Evolutionary conservation across 2,797 vertebrate species (phyloP).

Genomic region (Lemur catta): DNA sequence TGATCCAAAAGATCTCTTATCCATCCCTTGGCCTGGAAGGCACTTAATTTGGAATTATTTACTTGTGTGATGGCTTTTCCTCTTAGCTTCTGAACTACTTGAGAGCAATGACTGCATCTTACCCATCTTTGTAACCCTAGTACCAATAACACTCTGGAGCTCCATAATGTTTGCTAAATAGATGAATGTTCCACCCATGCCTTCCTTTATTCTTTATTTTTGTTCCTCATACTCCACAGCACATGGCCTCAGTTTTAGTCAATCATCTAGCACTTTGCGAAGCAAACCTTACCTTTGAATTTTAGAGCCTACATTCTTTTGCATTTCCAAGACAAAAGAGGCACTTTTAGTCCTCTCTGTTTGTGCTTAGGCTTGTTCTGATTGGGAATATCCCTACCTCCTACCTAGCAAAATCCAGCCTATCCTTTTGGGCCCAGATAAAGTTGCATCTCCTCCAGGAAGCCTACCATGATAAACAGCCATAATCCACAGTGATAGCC

Average conservation of each 20-base stretch:
- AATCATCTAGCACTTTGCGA: background rate
- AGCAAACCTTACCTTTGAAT: background rate
- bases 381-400: background rate
- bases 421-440: background rate
- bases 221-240: background rate
- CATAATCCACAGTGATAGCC: background rate
- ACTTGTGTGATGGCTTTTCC: background rate
- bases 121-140: background rate
- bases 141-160: background rate
- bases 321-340: background rate
- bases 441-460: background rate
- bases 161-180: background rate
- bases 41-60: background rate
- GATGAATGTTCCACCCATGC: background rate
- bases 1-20: background rate
- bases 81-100: background rate
- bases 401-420: background rate
- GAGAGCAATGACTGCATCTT: background rate
- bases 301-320: background rate
- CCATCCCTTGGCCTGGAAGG: background rate
- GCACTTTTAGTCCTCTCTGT: background rate
- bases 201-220: background rate
- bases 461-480: accelerated
- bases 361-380: background rate
- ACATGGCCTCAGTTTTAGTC: background rate